Conservation (phyloP, 2,888 invertebrate species). For the Agrotis segetum region DNA sequence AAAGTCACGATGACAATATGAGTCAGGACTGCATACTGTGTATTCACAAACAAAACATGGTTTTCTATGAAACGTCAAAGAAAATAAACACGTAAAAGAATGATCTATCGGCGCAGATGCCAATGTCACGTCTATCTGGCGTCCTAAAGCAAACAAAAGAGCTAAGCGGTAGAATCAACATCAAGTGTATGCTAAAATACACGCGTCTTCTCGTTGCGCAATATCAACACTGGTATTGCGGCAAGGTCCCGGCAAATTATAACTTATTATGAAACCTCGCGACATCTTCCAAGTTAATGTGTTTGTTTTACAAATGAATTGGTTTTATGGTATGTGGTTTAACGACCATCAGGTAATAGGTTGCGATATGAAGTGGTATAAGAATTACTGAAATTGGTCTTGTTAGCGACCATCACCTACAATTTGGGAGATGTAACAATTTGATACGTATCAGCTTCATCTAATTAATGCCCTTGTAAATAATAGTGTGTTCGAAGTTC, state of each 20-base stretch:
- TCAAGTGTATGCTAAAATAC: conserved; percentile 60
- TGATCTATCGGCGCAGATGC: conserved; percentile 49
- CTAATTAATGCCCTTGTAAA: conserved; percentile 12
- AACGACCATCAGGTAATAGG: conserved; percentile 39
- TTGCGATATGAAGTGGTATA: conserved; percentile 13
- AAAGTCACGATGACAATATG: conserved; percentile 31
- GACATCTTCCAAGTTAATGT: conserved; percentile 63
- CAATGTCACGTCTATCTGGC: conserved; percentile 63
- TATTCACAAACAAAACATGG: conserved; percentile 26
- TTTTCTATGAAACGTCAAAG: conserved; percentile 45
- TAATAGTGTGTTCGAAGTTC: conserved; percentile 20
- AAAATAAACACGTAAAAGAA: conserved; percentile 34
- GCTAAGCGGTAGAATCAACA: conserved; percentile 58
- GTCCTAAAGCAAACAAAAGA: conserved; percentile 53
- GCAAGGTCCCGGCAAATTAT: conserved; percentile 68
- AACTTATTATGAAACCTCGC: conserved; percentile 63
- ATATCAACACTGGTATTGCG: conserved; percentile 52
- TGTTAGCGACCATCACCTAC: conserved; percentile 8
- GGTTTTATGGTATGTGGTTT: conserved; percentile 49
- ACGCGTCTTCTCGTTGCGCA: conserved; percentile 55
- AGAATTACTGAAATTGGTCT: conserved; percentile 26
- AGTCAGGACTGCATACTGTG: conserved; percentile 29
- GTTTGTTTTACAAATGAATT: conserved; percentile 61
- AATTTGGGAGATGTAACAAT: conserved; percentile 18
- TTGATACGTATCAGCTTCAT: conserved; percentile 12